Conservation (phyloP, 2,113 vertebrate species). For the Nesoenas mayeri region DNA sequence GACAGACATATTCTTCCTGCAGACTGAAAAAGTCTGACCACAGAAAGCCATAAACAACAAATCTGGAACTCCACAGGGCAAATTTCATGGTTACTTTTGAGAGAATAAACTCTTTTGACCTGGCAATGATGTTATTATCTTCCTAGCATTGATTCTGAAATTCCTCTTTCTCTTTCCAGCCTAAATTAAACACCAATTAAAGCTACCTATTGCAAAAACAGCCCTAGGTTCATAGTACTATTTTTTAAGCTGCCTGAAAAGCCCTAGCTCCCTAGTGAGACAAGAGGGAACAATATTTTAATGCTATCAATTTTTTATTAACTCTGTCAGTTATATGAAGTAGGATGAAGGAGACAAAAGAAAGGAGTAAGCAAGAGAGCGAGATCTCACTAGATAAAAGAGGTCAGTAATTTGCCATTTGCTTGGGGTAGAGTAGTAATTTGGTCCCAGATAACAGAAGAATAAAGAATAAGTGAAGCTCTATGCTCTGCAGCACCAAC, state of each 20-base stretch:
- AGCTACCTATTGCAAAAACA: constrained; percentile 16
- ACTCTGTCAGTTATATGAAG: neutral
- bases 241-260: constrained; percentile 28
- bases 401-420: neutral
- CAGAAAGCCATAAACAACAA: constrained; percentile 5
- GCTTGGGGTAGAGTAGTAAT: neutral
- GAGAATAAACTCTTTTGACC: neutral
- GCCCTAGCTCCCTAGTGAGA: neutral
- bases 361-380: neutral
- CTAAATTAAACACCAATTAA: constrained; percentile 14
- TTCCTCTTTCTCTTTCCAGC: neutral
- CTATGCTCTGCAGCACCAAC: neutral
- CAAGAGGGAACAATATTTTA: neutral
- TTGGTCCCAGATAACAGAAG: neutral
- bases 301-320: neutral
- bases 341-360: neutral
- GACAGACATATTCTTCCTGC: neutral
- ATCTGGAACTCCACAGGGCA: neutral
- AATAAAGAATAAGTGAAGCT: neutral
- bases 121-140: neutral
- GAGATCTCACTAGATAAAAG: neutral
- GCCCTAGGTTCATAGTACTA: neutral
- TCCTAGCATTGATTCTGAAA: constrained; percentile 7
- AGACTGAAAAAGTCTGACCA: neutral
- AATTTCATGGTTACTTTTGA: neutral